Base-by-base conservation (phyloP, 2,113 vertebrate species). In the Hypomesus transpacificus region DNA sequence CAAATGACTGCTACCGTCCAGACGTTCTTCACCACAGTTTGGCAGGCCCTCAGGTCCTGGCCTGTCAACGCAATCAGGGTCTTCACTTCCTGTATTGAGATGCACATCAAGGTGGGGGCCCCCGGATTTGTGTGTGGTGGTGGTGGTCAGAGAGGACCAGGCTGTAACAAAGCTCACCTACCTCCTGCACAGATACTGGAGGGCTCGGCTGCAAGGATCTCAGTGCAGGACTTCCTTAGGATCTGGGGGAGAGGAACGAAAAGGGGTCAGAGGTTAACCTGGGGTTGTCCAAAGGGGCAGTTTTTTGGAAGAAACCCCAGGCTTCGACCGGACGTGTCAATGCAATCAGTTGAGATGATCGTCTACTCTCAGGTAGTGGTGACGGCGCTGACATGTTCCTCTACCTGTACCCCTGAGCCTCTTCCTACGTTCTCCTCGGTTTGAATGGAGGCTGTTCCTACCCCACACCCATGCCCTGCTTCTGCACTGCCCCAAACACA, bases 171-270 rank as follows among this genome's bases (percentile, higher is more conserved):
- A 16, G 14, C 68, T 2, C n/a, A 84, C 89, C 90, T 80, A 99
- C 97, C 96, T 90, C 97, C 97, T 80, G 97, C 97, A 85, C 97
- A 99, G 83, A 99, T 98, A 57, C 94, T 98, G 58, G 97, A 99
- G 8, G 97, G 97, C 54, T 98, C 96, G 6, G 95, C 97, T 1
- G 96, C 96, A 80, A 99, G 90, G 81, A 99, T 99, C 89, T 99
- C 97, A 3, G 98, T 98, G 26, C 97, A 99, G 22, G 97, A 99
- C 75, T 94, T 98, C 90, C 95, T 98, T 71, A 99, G 80, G 80
- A 99, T 99, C 97, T 99, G 39, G 39, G 39, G 39, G 57, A 74
- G 79, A 76, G 69, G 74, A 50, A 73, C 31, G n/a, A 79, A 71
- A 76, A 20, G 67, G 21, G 28, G 62, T 62, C 14, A 52, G 17